A percentile compares a stretch with the other conserved stretches of the same genome.
Evolutionary conservation across 1,140 invertebrate species (phyloP).

Genomic region (Ericerus pela): DNA sequence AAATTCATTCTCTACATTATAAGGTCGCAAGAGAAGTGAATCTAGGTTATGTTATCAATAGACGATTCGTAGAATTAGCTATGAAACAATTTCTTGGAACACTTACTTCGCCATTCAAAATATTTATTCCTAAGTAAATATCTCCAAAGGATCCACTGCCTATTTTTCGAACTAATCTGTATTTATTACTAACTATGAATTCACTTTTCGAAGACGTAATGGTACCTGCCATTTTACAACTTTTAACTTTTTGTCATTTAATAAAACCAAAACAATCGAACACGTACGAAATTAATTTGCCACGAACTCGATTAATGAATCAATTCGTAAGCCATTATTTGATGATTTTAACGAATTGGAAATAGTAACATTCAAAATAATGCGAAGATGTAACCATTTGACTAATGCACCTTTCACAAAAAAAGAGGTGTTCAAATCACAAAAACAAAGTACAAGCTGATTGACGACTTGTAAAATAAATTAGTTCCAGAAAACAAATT

Average conservation of each 20-base stretch:
- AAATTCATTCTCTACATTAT: too few species aligned
- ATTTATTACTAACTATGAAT: conserved; percentile 77
- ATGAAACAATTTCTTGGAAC: conserved; percentile 21
- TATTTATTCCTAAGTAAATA: conserved; percentile 94
- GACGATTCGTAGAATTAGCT: too few species aligned
- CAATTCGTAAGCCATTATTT: not conserved
- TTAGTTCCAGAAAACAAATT: conserved; percentile 1
- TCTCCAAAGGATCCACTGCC: conserved; percentile 98
- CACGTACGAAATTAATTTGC: not conserved
- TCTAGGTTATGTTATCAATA: too few species aligned
- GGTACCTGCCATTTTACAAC: conserved; percentile 20
- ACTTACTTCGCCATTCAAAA: conserved; percentile 83
- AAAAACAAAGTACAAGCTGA: conserved; percentile 5
- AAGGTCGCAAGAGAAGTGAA: too few species aligned
- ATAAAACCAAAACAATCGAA: conserved; percentile 1
- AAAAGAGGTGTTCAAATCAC: not conserved
- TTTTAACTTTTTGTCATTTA: conserved; percentile 6
- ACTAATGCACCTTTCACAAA: too few species aligned
- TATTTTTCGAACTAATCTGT: conserved; percentile 90
- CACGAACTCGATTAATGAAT: not conserved
- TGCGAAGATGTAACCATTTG: not conserved
- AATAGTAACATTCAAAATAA: not conserved
- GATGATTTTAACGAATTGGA: not conserved
- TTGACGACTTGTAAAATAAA: conserved; percentile 10
- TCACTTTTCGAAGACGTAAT: conserved; percentile 36